Base-by-base conservation (phyloP, 2,113 vertebrate species). In the Gorsachius goisagi region DNA sequence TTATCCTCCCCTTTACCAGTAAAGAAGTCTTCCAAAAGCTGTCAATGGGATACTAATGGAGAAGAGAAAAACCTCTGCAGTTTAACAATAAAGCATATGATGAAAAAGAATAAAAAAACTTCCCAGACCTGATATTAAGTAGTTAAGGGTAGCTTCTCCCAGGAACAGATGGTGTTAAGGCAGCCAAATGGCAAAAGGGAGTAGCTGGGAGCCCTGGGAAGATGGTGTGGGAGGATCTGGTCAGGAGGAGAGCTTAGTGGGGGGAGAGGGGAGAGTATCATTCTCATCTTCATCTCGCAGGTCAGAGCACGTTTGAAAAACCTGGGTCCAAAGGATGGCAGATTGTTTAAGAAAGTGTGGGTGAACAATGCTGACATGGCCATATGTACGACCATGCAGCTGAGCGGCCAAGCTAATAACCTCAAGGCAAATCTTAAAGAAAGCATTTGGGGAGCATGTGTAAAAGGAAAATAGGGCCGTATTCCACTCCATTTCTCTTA, bases 341-440 rank as follows among this genome's bases (percentile, higher is more conserved):
- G 33, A 18, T n/a, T 79, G 9, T 68, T 73, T 53, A 69, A 62
- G 33, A 49, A 93, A n/a, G 35, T 8, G 21, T 55, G 26, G 15
- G 32, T 88, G 71, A 93, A 30, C 0, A 3, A 27, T 56, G 30
- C 39, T 0, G 0, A 24, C 3, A 0, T 15, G 17, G 39, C 44
- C n/a, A 1, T 20, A 7, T 12, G 45, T 50, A 80, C 30, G 37
- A 6, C 62, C 41, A 66, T 47, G 73, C 79, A 35, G 45, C 64
- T 71, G 47, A 77, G 50, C 2, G 2, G 41, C 58, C 69, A 39
- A 1, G 26, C 18, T 15, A 37, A 50, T 50, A 64, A 18, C 6
- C 32, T 82, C 32, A 44, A 26, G 60, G 35, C 22, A 27, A 89
- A 50, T 72, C 20, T 39, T 12, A 44, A 59, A 55, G 66, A 62